Evolutionary conservation across 2,113 vertebrate species (phyloP).

Genomic region (Heptranchias perlo): DNA sequence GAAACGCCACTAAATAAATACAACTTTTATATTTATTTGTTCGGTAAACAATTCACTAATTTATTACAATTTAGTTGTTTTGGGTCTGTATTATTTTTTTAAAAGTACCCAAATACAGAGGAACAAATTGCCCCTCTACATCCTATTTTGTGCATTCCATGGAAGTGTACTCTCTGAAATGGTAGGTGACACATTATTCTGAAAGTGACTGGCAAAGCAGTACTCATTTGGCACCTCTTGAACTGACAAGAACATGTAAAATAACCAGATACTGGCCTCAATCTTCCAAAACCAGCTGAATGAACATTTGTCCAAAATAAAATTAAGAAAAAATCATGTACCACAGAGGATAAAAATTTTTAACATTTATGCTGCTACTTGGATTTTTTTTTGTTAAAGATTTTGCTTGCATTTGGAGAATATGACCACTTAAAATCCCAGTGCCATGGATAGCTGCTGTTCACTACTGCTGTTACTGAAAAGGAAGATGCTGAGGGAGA

Average conservation of each 20-base stretch:
- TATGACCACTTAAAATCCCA: too few species aligned
- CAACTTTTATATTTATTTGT: neutral
- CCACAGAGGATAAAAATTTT: neutral
- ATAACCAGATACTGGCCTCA: neutral
- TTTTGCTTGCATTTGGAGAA: too few species aligned
- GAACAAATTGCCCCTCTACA: neutral
- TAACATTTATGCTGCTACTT: too few species aligned
- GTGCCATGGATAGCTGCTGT: too few species aligned
- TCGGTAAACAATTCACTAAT: neutral
- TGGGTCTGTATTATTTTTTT: too few species aligned
- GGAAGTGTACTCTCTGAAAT: neutral
- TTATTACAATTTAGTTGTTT: neutral
- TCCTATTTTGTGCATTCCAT: neutral
- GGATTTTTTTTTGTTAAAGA: too few species aligned
- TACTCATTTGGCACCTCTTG: neutral
- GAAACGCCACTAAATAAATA: neutral
- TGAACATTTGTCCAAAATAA: neutral
- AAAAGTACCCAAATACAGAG: neutral
- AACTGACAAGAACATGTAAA: neutral
- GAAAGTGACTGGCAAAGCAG: neutral
- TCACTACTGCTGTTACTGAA: too few species aligned
- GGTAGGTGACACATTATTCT: neutral
- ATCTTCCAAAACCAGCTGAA: neutral
- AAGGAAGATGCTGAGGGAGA: too few species aligned
- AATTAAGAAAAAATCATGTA: neutral